Conservation (phyloP, 2,888 invertebrate species). For the Pachydiplax longipennis region DNA sequence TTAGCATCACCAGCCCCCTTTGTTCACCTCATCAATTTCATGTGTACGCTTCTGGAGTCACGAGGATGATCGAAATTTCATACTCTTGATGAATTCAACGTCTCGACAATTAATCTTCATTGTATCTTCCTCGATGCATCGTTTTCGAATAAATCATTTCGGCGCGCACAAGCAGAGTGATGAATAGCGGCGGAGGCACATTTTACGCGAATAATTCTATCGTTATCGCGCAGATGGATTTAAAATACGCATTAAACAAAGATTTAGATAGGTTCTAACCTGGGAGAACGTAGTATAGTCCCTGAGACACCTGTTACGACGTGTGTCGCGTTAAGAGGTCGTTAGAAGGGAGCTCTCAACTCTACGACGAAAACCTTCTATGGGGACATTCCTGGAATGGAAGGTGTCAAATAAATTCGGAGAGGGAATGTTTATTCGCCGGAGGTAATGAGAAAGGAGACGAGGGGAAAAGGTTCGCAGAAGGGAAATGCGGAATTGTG, state of each 20-base stretch:
- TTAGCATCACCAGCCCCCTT: too few species aligned
- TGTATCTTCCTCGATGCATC: too few species aligned
- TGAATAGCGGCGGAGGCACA: neutral
- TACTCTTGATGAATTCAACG: too few species aligned
- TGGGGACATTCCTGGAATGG: conserved; percentile 34
- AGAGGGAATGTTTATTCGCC: conserved; percentile 32
- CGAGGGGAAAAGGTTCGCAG: neutral
- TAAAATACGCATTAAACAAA: neutral
- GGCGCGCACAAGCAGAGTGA: too few species aligned
- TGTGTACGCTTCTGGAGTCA: too few species aligned
- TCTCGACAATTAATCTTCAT: too few species aligned
- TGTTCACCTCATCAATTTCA: too few species aligned
- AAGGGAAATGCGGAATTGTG: neutral
- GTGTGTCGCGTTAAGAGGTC: conserved; percentile 32
- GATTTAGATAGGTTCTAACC: neutral
- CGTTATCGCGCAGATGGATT: neutral
- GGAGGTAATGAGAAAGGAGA: conserved; percentile 28
- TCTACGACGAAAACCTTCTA: conserved; percentile 38
- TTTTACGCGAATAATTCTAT: neutral
- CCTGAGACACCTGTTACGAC: conserved; percentile 32
- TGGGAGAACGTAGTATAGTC: neutral
- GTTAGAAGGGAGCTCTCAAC: conserved; percentile 7
- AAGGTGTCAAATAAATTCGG: conserved; percentile 30
- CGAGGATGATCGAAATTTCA: too few species aligned
- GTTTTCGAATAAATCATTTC: too few species aligned